Percentiles rank a stretch among this genome's conserved stretches.
These are phyloP conservation scores for Pollicipes pollicipes DNA, from an alignment of 1,140 invertebrate species.

Conservation along the genomic window DNA sequence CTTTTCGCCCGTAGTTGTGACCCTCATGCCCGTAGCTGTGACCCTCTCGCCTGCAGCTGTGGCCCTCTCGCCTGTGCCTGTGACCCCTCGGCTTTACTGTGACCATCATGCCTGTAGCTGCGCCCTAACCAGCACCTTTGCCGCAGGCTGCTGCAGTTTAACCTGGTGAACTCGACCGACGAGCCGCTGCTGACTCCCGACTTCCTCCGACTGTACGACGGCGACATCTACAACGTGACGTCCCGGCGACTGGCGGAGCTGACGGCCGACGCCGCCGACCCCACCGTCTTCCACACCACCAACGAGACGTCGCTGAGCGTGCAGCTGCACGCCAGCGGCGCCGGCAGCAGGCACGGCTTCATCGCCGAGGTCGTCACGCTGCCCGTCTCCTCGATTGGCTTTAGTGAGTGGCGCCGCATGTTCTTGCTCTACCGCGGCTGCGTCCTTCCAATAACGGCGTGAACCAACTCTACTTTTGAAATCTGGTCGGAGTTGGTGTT, in stretches of 20 bases:
- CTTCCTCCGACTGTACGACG: constrained; percentile 72
- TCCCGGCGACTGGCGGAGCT: constrained; percentile 50
- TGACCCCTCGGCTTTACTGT: no score
- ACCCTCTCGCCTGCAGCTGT: no score
- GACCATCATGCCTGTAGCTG: no score
- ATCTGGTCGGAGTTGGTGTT: no score
- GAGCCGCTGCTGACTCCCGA: constrained; percentile 62
- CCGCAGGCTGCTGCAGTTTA: constrained; percentile 69
- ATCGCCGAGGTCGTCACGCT: constrained; percentile 91
- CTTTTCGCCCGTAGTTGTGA: no score
- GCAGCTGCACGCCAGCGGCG: constrained; percentile 83
- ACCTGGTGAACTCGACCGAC: constrained; percentile 75
- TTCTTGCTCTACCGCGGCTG: no score
- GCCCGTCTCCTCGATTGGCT: constrained; percentile 73
- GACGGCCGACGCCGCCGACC: constrained; percentile 40
- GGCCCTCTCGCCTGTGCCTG: no score
- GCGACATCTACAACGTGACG: constrained; percentile 73
- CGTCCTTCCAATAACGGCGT: no score
- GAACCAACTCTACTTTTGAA: no score
- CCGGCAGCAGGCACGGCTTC: constrained; percentile 82
- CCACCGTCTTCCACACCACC: constrained; percentile 53
- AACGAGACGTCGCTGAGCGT: constrained; percentile 64
- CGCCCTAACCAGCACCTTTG: no score
- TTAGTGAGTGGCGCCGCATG: constrained; percentile 42
- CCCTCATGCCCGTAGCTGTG: no score